A percentile compares a stretch with the other conserved stretches of the same genome.
These are phyloP conservation scores for Phenganax stokvisi DNA, from an alignment of 92 coral and sea anemone species.

Conservation along the genomic window DNA sequence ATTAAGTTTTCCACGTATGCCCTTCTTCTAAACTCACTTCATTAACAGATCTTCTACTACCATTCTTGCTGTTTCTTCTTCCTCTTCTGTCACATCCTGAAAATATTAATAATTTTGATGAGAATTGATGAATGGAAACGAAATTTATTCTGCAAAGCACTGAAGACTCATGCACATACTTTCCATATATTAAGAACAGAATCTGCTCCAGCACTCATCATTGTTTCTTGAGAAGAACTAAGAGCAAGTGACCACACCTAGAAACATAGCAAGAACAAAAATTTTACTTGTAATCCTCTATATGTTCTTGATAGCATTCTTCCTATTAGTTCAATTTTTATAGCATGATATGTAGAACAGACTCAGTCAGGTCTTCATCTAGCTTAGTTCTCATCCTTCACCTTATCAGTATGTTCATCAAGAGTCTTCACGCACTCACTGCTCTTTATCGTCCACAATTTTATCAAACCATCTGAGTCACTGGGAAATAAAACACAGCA, in stretches of 20 bases:
- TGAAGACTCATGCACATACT: conserved; percentile 37
- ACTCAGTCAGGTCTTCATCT: not conserved
- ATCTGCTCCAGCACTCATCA: conserved; percentile 84
- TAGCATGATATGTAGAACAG: not conserved
- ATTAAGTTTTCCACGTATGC: not conserved
- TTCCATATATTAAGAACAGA: conserved; percentile 84
- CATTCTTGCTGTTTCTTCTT: conserved; percentile 58
- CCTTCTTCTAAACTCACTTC: conserved; percentile 49
- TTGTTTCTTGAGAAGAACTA: conserved; percentile 51
- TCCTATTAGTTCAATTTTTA: not conserved
- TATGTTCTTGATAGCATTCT: not conserved
- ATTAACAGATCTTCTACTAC: conserved; percentile 62
- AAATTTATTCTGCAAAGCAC: not conserved
- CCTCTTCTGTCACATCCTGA: conserved; percentile 85
- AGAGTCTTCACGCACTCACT: conserved; percentile 89
- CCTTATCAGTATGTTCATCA: conserved; percentile 91
- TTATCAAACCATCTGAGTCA: conserved; percentile 88
- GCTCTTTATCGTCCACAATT: conserved; percentile 87
- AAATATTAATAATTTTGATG: not conserved
- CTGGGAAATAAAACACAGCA: conserved; percentile 31
- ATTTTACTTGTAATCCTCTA: not conserved
- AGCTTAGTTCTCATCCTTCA: not conserved
- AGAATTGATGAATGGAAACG: no score
- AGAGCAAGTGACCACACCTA: conserved; percentile 91
- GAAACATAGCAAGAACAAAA: not conserved